Evolutionary conservation across 2,797 vertebrate species (phyloP), one percentile per base, ranked within the genome.

Genomic region (Sebastes vulpes): DNA sequence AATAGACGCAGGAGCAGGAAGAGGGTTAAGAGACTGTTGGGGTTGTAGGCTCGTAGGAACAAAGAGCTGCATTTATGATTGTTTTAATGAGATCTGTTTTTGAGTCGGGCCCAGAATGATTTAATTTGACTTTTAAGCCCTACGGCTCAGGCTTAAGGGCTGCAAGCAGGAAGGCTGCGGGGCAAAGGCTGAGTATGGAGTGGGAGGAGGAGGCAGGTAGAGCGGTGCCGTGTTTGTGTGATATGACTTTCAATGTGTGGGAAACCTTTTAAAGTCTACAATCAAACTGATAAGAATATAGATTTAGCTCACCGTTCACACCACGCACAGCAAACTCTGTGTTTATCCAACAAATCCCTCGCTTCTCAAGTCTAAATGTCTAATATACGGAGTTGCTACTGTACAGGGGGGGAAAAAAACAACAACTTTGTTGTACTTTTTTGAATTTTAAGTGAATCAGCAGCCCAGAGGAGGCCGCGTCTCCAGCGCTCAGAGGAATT

Each of bases 41-140:
- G 84, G 73, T 86, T 83, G 58, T 75, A 50, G 71, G 83, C 81
- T 65, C 68, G 32, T 18, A 65, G 69, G 83, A 93, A 95, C 92
- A 95, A 95, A 95, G 92, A 82, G 64, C 68, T 88, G 92, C 81
- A 91, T 95, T 96, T 95, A 95, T 93, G 92, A 91, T 88, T 89
- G 79, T 91, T 91, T 79, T 89, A 93, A 93, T 92, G 77, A 94
- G 88, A 92, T 90, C 79, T 92, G 81, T 82, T 92, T 93, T 86
- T 67, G 82, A 92, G 88, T 74, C 79, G 11, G 84, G 42, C 73
- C 77, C 84, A 82, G 72, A 79, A 86, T 92, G 79, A 93, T 92
- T 94, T 91, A 52, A 92, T 93, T 90, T 90, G 83, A 91, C 81
- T 85, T 91, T 86, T 81, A 75, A 86, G 77, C 88, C 81, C 79